These are phyloP conservation scores for Zaprionus inermis DNA, from an alignment of 1,140 invertebrate species.

Conservation along the genomic window DNA sequence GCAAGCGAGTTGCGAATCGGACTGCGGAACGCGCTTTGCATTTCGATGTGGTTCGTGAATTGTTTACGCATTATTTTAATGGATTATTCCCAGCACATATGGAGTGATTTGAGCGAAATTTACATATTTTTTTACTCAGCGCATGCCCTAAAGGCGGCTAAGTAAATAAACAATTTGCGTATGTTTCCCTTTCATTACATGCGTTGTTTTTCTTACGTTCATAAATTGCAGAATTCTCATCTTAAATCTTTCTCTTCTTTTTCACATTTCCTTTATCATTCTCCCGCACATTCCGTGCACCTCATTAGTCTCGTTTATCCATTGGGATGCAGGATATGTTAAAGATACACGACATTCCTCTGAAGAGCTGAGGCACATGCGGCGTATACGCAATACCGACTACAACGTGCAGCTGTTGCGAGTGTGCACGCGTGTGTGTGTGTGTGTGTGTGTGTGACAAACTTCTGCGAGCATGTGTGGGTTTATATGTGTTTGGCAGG, in stretches of 20 bases:
- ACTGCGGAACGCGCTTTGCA: slow-evolving; percentile 59
- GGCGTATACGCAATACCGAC: slow-evolving; percentile 33
- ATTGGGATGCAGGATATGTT: slow-evolving; percentile 7
- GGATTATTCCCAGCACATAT: slow-evolving; percentile 3
- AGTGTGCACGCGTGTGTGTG: neutral
- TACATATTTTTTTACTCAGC: slow-evolving; percentile 3
- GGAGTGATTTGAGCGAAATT: neutral
- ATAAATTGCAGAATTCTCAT: neutral
- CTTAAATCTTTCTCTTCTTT: slow-evolving; percentile 22
- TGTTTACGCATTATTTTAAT: slow-evolving; percentile 19
- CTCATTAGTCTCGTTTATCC: slow-evolving; percentile 25
- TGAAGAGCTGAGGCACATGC: slow-evolving; percentile 18
- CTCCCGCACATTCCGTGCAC: neutral
- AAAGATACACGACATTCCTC: slow-evolving; percentile 2
- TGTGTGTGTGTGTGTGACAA: slow-evolving; percentile 19
- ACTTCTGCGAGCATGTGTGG: slow-evolving; percentile 20
- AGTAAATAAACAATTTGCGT: slow-evolving; percentile 1
- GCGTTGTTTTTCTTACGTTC: slow-evolving; percentile 8
- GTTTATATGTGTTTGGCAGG: slow-evolving; percentile 21
- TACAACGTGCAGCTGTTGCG: slow-evolving; percentile 8
- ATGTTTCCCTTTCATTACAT: neutral
- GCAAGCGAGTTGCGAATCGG: slow-evolving; percentile 7
- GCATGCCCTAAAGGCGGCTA: neutral
- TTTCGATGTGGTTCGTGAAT: slow-evolving; percentile 65
- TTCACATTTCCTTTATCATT: neutral